These are phyloP conservation scores for Piezodorus guildinii DNA, from an alignment of 1,140 invertebrate species.

Conservation along the genomic window DNA sequence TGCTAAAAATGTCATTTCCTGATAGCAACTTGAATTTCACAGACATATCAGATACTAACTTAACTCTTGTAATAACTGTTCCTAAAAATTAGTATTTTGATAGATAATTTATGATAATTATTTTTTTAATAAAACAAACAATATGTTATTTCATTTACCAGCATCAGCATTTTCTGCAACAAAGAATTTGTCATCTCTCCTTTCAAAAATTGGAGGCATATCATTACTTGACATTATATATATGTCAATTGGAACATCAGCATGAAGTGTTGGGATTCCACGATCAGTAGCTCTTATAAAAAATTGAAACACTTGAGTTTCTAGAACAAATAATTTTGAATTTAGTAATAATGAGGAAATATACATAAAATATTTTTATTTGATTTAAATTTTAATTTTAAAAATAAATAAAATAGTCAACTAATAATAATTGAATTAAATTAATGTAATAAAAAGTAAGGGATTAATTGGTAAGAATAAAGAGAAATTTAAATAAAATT, in stretches of 20 bases:
- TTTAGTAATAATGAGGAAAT: not conserved
- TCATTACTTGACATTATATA: constrained; percentile 58
- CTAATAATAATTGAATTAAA: no score
- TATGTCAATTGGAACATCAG: constrained; percentile 67
- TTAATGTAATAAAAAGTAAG: no score
- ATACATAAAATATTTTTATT: not conserved
- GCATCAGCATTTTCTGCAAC: constrained; percentile 62
- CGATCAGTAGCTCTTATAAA: constrained; percentile 76
- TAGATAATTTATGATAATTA: no score
- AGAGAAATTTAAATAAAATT: no score
- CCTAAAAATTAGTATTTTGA: constrained; percentile 31
- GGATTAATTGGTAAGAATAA: no score
- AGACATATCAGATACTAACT: constrained; percentile 45
- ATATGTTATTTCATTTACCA: constrained; percentile 31
- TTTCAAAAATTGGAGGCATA: constrained; percentile 56
- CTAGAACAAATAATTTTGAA: constrained; percentile 38
- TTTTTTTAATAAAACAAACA: not conserved
- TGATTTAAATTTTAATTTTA: no score
- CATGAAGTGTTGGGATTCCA: constrained; percentile 53
- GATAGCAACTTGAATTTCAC: constrained; percentile 57
- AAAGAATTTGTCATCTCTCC: constrained; percentile 61
- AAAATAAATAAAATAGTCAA: no score
- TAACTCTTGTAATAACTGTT: constrained; percentile 49
- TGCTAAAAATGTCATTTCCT: constrained; percentile 51
- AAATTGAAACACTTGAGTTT: constrained; percentile 71